Conservation (phyloP, 2,113 vertebrate genomes). For the Orientallactaga bullata region DNA sequence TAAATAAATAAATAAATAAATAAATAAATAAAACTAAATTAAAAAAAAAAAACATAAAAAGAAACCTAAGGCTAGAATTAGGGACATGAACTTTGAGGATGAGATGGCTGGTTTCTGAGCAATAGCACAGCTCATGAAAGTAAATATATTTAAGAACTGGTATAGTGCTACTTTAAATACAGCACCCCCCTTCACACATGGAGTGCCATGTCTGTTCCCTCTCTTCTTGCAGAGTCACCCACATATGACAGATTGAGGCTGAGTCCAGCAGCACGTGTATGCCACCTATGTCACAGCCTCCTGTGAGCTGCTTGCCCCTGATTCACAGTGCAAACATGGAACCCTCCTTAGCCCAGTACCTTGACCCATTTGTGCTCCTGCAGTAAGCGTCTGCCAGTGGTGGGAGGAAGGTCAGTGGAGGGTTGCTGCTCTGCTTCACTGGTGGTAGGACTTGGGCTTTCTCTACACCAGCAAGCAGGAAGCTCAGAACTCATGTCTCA, state of each 20-base stretch:
- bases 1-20: too few relatives aligned
- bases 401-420: neutral
- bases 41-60: neutral
- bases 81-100: neutral
- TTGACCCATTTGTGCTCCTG: neutral
- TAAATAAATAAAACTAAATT: neutral
- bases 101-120: neutral
- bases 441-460: neutral
- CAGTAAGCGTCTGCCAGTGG: neutral
- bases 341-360: neutral
- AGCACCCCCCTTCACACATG: neutral
- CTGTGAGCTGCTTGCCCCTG: rapidly evolving
- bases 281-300: neutral
- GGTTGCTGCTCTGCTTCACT: neutral
- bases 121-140: neutral
- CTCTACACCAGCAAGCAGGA: rapidly evolving
- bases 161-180: neutral
- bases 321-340: neutral
- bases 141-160: neutral
- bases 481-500: neutral
- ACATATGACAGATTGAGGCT: neutral
- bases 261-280: rapidly evolving
- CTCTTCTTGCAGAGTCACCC: neutral
- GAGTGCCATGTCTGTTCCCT: neutral
- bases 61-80: neutral